These are phyloP conservation scores for Sialia sialis DNA, from an alignment of 2,113 vertebrate species.

Conservation along the genomic window DNA sequence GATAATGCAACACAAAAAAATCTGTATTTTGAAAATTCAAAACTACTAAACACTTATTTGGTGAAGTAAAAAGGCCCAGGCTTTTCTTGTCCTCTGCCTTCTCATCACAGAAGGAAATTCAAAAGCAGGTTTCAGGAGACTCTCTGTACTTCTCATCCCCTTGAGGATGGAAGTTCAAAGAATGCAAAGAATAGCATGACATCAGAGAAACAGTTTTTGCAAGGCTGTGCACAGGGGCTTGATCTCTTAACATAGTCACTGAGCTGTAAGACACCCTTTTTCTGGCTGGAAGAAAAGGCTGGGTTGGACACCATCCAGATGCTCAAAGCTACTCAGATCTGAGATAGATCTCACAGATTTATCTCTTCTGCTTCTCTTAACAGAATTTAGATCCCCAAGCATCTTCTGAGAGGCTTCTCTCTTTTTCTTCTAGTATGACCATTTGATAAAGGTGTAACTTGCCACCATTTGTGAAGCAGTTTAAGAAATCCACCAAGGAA, in stretches of 20 bases:
- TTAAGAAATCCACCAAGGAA: not conserved
- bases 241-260: not conserved
- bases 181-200: not conserved
- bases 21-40: not conserved
- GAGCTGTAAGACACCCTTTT: not conserved
- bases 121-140: not conserved
- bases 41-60: not conserved
- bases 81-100: not conserved
- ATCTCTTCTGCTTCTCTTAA: not conserved
- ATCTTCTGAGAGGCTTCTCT: not conserved
- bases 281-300: not conserved
- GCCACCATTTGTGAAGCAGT: not conserved
- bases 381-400: not conserved
- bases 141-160: not conserved
- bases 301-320: not conserved
- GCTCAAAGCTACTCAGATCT: not conserved
- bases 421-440: not conserved
- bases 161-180: conserved; percentile 10
- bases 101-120: not conserved
- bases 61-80: not conserved
- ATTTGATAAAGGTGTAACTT: not conserved
- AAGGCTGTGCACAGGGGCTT: not conserved
- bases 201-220: not conserved
- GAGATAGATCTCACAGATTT: not conserved
- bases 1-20: not conserved